phyloP scores from a whole-genome alignment of 2,888 invertebrate genomes.

The Rutpela maculata region DNA sequence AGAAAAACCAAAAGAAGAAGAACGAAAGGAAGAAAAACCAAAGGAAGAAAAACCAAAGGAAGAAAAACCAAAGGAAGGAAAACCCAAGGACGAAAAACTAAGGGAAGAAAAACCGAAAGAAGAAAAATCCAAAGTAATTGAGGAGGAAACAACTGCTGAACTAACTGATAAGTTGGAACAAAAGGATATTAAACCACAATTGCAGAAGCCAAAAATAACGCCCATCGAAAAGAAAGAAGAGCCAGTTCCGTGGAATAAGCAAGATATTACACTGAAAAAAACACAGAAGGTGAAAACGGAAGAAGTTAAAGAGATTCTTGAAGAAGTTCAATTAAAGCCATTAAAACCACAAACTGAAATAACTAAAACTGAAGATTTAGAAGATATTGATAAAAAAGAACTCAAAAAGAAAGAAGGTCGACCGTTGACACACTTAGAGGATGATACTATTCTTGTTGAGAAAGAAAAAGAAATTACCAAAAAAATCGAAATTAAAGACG shows the following conservation, averaged over 20 bases:
- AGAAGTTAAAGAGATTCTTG: slow-evolving; percentile 63
- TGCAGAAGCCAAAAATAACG: slow-evolving; percentile 22
- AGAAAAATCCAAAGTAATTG: slow-evolving; percentile 29
- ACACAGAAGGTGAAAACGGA: slow-evolving; percentile 70
- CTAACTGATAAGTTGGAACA: slow-evolving; percentile 21
- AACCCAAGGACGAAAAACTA: slow-evolving; percentile 7
- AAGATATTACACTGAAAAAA: slow-evolving; percentile 76
- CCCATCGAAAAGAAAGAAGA: slow-evolving; percentile 71
- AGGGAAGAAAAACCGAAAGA: slow-evolving; percentile 24
- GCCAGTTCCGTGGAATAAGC: slow-evolving; percentile 78
- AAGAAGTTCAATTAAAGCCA: slow-evolving; percentile 59
- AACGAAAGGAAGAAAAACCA: not conserved
- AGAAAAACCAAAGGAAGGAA: not conserved
- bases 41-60: slow-evolving; percentile 54
- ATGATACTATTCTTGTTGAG: not conserved
- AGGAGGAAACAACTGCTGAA: not conserved
- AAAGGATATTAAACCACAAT: slow-evolving; percentile 34
- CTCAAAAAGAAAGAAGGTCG: slow-evolving; percentile 54
- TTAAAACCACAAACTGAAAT: slow-evolving; percentile 59
- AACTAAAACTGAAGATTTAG: slow-evolving; percentile 75
- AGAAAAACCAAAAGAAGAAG: slow-evolving; percentile 53
- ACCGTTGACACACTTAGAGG: slow-evolving; percentile 12
- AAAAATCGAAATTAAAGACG: slow-evolving; percentile 73
- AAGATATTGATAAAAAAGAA: slow-evolving; percentile 62
- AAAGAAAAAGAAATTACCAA: slow-evolving; percentile 75